phyloP scores from a whole-genome alignment of 2,113 vertebrate species.

The Seriola aureovittata region DNA sequence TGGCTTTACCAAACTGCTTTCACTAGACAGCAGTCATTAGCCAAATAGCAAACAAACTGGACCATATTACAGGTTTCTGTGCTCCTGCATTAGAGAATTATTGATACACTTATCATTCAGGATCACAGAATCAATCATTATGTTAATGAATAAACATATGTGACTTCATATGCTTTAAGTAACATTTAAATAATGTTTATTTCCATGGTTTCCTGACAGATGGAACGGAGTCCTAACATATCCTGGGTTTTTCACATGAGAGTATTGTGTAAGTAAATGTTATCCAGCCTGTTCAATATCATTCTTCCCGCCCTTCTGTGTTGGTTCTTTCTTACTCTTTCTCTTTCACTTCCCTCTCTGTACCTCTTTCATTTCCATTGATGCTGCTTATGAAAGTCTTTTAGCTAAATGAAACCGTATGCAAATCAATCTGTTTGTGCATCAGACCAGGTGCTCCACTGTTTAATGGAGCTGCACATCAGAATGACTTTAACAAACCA shows the following conservation, averaged over 20 bases:
- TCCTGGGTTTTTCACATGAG: slow-evolving; percentile 97
- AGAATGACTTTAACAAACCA: background rate
- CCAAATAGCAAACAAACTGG: background rate
- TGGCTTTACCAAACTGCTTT: background rate
- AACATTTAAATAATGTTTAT: background rate
- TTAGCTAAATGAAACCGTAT: slow-evolving; percentile 41
- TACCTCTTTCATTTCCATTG: background rate
- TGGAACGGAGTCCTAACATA: slow-evolving; percentile 98
- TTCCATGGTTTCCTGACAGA: slow-evolving; percentile 79
- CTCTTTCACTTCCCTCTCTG: slow-evolving; percentile 4
- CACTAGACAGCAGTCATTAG: background rate
- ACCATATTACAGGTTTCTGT: background rate
- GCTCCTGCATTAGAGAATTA: background rate
- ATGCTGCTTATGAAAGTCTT: slow-evolving; percentile 9
- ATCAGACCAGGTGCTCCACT: slow-evolving; percentile 28
- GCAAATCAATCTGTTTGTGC: slow-evolving; percentile 44
- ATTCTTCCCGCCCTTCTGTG: background rate
- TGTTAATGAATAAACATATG: background rate
- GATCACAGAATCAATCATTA: background rate
- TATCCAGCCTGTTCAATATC: background rate
- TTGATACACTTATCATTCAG: background rate
- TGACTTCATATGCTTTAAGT: background rate
- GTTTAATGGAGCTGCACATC: background rate
- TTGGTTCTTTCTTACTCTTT: background rate
- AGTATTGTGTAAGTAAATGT: slow-evolving; percentile 91